Conservation (phyloP, 1,140 invertebrate species). For the Drosophila sturtevanti region DNA sequence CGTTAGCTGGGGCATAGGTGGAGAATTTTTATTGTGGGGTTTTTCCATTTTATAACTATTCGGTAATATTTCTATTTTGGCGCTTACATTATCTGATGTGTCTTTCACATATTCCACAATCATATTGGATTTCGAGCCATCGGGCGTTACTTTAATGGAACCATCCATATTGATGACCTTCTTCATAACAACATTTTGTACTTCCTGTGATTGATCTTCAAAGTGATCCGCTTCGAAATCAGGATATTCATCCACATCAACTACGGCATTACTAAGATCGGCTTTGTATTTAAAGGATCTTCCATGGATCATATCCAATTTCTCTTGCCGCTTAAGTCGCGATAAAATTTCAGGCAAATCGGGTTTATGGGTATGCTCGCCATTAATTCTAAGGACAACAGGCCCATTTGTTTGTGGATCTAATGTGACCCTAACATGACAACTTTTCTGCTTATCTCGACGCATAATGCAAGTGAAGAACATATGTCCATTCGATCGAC, state of each 20-base stretch:
- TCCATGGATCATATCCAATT: constrained; percentile 12
- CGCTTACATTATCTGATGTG: constrained; percentile 59
- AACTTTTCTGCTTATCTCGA: constrained; percentile 57
- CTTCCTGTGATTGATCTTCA: constrained; percentile 15
- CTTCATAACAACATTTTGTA: constrained; percentile 50
- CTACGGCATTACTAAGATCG: not conserved
- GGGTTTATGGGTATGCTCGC: constrained; percentile 60
- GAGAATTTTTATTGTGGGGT: not conserved
- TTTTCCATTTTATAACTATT: constrained; percentile 23
- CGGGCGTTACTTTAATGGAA: constrained; percentile 61
- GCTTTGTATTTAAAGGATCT: not conserved
- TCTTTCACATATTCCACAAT: constrained; percentile 67
- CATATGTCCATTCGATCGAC: constrained; percentile 63
- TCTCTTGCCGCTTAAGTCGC: constrained; percentile 49
- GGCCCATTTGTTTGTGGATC: constrained; percentile 52
- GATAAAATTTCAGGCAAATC: constrained; percentile 49
- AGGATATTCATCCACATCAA: not conserved
- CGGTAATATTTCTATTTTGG: constrained; percentile 60
- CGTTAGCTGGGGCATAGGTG: constrained; percentile 53
- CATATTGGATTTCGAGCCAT: constrained; percentile 48
- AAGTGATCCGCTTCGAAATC: constrained; percentile 35
- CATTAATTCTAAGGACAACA: constrained; percentile 63
- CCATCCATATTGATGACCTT: constrained; percentile 70
- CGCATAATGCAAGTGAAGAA: constrained; percentile 74
- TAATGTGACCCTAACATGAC: constrained; percentile 67